Evolutionary conservation across 2,113 vertebrate species (phyloP), one percentile per base, ranked within the genome.

Genomic region (Reinhardtius hippoglossoides): DNA sequence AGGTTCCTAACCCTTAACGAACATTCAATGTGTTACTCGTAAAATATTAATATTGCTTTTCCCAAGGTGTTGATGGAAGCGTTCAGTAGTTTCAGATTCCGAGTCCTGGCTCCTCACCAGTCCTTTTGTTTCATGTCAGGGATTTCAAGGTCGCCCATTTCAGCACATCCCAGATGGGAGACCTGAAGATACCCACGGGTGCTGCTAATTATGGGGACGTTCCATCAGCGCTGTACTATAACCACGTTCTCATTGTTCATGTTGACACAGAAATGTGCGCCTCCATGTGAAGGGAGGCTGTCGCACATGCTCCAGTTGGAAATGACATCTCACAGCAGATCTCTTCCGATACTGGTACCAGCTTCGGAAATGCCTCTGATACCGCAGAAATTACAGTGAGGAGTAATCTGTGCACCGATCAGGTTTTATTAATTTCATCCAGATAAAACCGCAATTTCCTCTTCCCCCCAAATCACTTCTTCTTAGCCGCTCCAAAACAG

Each of bases 131-230:
- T 71, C n/a, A 15, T 73, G 5, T 6, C 5, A 48, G 5, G 15
- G 15, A 18, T 74, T 81, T 87, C 66, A 68, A 85, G 85, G 85
- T 90, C 83, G 80, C 27, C 77, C 0, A 71, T 76, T 82, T 77
- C 23, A 80, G 78, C 35, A 62, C 57, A 67, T 71, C 48, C 67
- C 71, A 76, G 58, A 74, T 48, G 40, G 74, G 71, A 84, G 27
- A 59, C 15, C 10, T 27, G 14, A 7, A 48, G 20, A 68, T 57
- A 14, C 82, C 73, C 68, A 27, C 6, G 71, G 79, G 71, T 52
- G 60, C 48, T 64, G 70, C 84, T 91, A 87, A 87, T 87, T 81
- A 80, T 82, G 68, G 76, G 62, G 16, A 26, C 27, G 18, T 86
- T 77, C 74, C 74, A 82, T 74, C 65, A 71, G 46, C 44, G 65